Conservation (phyloP, 1,140 invertebrate species). For the Drosophila littoralis region DNA sequence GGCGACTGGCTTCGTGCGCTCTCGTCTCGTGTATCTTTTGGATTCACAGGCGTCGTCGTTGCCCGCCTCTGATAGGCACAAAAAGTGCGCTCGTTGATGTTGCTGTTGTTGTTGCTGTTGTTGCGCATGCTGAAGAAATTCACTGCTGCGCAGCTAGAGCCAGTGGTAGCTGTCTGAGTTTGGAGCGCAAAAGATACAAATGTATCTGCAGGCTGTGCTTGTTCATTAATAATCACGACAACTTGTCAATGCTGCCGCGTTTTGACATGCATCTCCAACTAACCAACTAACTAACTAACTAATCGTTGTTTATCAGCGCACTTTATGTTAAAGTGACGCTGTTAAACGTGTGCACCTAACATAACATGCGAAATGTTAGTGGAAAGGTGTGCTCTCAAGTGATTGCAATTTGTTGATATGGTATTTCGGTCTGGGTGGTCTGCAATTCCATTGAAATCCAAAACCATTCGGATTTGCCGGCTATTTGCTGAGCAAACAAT, state of each 20-base stretch:
- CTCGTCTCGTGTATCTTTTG: slow-evolving; percentile 31
- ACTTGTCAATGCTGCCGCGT: slow-evolving; percentile 42
- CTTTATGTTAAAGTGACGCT: slow-evolving; percentile 11
- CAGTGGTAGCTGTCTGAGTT: slow-evolving; percentile 29
- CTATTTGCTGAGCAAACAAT: not conserved
- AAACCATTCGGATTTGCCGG: not conserved
- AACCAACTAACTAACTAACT: slow-evolving; percentile 13
- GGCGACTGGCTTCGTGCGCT: slow-evolving; percentile 24
- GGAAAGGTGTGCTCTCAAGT: not conserved
- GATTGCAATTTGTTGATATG: slow-evolving; percentile 7
- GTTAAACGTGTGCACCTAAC: not conserved
- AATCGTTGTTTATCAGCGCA: slow-evolving; percentile 36
- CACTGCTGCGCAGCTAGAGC: slow-evolving; percentile 47
- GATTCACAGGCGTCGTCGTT: slow-evolving; percentile 26
- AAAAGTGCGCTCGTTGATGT: slow-evolving; percentile 14
- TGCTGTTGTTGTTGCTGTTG: slow-evolving; percentile 27
- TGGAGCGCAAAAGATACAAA: slow-evolving; percentile 38
- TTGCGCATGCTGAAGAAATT: slow-evolving; percentile 37
- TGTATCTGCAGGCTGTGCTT: slow-evolving; percentile 22
- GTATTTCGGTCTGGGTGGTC: slow-evolving; percentile 5
- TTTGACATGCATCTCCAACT: slow-evolving; percentile 20
- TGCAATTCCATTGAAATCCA: not conserved
- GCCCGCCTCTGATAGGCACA: slow-evolving; percentile 55
- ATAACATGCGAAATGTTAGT: not conserved
- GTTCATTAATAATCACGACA: slow-evolving; percentile 46